These are phyloP conservation scores for Hirtodrosophila cameraria DNA, from an alignment of 2,888 invertebrate species.

Conservation along the genomic window DNA sequence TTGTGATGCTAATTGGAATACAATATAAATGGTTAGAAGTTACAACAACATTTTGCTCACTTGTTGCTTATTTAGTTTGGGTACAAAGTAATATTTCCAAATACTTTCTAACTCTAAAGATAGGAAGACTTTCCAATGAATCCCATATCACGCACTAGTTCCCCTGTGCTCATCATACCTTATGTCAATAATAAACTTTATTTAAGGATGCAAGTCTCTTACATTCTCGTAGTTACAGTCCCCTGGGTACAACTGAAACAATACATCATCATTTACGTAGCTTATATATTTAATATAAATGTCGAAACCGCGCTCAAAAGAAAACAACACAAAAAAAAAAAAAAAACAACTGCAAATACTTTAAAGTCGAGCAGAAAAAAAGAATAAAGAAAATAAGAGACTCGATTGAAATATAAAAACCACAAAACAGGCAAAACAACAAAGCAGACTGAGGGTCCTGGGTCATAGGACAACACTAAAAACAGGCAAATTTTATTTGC, in stretches of 20 bases:
- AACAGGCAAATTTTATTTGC: constrained; percentile 73
- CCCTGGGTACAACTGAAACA: constrained; percentile 40
- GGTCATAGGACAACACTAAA: constrained; percentile 66
- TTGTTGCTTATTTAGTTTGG: too few species aligned
- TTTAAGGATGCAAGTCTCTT: constrained; percentile 29
- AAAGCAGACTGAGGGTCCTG: constrained; percentile 28
- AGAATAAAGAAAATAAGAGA: constrained; percentile 1
- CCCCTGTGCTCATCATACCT: too few species aligned
- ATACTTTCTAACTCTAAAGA: too few species aligned
- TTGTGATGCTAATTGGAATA: too few species aligned
- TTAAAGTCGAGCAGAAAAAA: constrained; percentile 30
- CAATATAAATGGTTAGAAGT: too few species aligned
- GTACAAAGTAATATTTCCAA: too few species aligned
- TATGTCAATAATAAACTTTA: constrained; percentile 2
- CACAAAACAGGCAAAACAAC: constrained; percentile 48
- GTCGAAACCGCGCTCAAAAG: constrained; percentile 11
- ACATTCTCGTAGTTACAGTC: constrained; percentile 18
- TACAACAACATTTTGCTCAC: too few species aligned
- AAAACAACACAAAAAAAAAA: constrained; percentile 8
- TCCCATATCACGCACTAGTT: background rate
- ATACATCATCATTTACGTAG: constrained; percentile 68
- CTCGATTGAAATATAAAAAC: constrained; percentile 72
- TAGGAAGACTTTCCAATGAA: background rate
- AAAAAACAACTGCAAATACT: constrained; percentile 31
- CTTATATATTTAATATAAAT: constrained; percentile 50